These are phyloP conservation scores for Melanotus villosus DNA, from an alignment of 2,888 invertebrate species.

Conservation along the genomic window DNA sequence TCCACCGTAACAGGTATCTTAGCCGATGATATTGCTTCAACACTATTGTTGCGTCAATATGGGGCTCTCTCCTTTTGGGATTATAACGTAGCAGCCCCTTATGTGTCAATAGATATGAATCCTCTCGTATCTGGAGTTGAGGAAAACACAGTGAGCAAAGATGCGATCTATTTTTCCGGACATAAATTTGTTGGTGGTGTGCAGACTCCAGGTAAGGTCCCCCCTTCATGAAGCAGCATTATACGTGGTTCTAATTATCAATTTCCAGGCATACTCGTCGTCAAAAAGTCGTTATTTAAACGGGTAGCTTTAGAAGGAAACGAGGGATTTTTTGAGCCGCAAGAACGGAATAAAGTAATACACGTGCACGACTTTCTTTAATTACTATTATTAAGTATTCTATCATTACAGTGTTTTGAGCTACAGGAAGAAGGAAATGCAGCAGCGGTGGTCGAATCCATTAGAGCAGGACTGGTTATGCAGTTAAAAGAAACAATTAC, in stretches of 20 bases:
- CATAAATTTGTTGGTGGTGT: constrained; percentile 94
- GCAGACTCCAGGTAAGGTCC: constrained; percentile 80
- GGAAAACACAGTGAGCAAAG: constrained; percentile 82
- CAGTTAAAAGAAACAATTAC: constrained; percentile 88
- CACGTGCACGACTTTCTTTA: neutral
- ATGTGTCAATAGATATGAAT: constrained; percentile 87
- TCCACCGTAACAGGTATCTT: constrained; percentile 93
- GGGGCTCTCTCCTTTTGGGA: constrained; percentile 92
- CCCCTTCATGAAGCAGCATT: constrained; percentile 30
- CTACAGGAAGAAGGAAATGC: constrained; percentile 83
- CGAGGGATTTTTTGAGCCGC: constrained; percentile 65
- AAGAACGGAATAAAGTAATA: constrained; percentile 64
- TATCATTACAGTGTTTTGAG: constrained; percentile 71
- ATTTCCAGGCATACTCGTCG: constrained; percentile 73
- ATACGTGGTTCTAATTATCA: neutral
- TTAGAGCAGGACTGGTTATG: constrained; percentile 88
- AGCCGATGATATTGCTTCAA: constrained; percentile 86
- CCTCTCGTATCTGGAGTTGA: constrained; percentile 80
- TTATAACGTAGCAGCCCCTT: constrained; percentile 88
- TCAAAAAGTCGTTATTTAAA: constrained; percentile 73
- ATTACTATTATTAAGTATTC: constrained; percentile 15
- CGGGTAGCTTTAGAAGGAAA: constrained; percentile 65
- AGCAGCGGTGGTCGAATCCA: constrained; percentile 84
- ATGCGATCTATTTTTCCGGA: constrained; percentile 90
- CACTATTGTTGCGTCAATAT: constrained; percentile 84